Conservation (phyloP, 1,140 invertebrate species). For the Harpegnathos saltator region DNA sequence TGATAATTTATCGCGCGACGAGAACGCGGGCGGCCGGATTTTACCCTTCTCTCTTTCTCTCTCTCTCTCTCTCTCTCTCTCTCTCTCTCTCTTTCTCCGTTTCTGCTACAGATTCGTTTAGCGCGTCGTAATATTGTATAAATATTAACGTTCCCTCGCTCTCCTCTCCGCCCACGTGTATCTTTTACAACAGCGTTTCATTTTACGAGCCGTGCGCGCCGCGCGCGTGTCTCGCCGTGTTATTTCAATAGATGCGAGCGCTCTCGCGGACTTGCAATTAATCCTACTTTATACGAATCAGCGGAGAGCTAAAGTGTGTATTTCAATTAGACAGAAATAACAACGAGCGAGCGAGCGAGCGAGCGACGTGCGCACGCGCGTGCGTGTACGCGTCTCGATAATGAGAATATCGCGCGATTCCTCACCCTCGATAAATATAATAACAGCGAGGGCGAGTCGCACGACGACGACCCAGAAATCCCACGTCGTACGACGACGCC, state of each 20-base stretch:
- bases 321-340: background rate
- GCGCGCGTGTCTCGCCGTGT: conserved; percentile 8
- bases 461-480: background rate
- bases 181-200: background rate
- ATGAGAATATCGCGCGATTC: no score
- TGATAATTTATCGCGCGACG: conserved; percentile 42
- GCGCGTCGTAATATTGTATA: conserved; percentile 49
- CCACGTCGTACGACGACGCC: background rate
- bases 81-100: no score
- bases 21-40: background rate
- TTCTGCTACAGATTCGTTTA: conserved; percentile 32
- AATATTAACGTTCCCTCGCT: conserved; percentile 44
- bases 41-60: no score
- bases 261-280: conserved; percentile 17
- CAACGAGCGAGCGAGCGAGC: no score
- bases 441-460: background rate
- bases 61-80: no score
- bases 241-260: conserved; percentile 9
- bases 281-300: conserved; percentile 4
- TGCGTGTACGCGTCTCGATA: no score
- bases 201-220: background rate
- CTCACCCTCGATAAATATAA: background rate
- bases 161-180: background rate
- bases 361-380: no score
- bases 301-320: background rate